A percentile compares a stretch with the other conserved stretches of the same genome.
Conservation (phyloP, 2,888 invertebrate genomes). For the Lampropteryx suffumata region DNA sequence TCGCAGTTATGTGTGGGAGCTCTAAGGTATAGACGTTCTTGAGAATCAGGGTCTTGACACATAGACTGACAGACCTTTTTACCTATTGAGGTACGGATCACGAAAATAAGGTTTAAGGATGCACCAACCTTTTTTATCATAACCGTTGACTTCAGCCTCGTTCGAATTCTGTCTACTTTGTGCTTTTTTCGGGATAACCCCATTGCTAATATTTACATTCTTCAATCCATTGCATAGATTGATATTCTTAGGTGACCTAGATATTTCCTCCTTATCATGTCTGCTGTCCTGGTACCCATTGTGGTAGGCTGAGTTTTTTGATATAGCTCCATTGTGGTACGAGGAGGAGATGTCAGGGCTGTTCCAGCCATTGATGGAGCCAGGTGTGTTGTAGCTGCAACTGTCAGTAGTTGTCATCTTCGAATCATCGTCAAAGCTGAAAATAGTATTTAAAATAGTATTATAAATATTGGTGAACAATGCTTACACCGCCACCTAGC, state of each 20-base stretch:
- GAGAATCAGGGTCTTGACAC: no score
- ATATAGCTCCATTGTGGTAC: conserved; percentile 73
- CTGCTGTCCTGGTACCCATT: conserved; percentile 65
- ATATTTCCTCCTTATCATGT: conserved; percentile 47
- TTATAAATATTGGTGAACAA: no score
- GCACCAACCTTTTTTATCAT: conserved; percentile 67
- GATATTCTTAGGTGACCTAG: conserved; percentile 69
- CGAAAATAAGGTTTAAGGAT: no score
- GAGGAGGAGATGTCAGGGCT: conserved; percentile 71
- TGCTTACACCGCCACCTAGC: no score
- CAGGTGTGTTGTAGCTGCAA: conserved; percentile 79
- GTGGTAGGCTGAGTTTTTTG: conserved; percentile 64
- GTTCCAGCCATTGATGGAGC: conserved; percentile 83
- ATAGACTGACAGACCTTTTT: no score
- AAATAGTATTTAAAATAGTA: conserved; percentile 1
- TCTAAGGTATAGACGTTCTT: no score
- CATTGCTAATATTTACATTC: conserved; percentile 73
- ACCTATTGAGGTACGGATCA: no score
- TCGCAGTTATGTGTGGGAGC: no score
- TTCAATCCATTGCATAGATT: conserved; percentile 72
- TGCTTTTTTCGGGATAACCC: conserved; percentile 65
- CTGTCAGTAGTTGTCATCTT: conserved; percentile 85
- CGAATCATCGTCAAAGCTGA: conserved; percentile 79
- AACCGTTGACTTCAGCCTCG: conserved; percentile 66
- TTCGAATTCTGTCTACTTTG: conserved; percentile 68